A percentile compares a stretch with the other conserved stretches of the same genome.
These are phyloP conservation scores for Labrus mixtus DNA, from an alignment of 2,113 vertebrate species.

Conservation along the genomic window DNA sequence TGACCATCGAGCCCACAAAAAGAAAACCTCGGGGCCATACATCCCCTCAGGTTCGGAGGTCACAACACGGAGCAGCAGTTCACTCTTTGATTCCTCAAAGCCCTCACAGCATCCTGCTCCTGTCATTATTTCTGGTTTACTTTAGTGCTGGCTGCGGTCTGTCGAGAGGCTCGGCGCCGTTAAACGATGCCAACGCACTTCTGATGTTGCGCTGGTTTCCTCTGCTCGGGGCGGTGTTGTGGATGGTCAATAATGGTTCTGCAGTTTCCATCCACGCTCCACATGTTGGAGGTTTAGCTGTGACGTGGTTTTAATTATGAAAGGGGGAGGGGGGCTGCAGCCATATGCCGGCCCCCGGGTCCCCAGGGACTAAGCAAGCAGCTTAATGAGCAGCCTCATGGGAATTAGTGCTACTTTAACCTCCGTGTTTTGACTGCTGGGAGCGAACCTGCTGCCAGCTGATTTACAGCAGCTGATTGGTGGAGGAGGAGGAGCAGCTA, in stretches of 20 bases:
- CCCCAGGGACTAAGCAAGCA: slow-evolving; percentile 49
- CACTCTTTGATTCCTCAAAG: slow-evolving; percentile 8
- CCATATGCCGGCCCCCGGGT: slow-evolving; percentile 49
- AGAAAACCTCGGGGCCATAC: slow-evolving; percentile 22
- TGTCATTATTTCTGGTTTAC: slow-evolving; percentile 30
- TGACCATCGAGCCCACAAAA: slow-evolving; percentile 8
- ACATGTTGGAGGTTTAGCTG: slow-evolving; percentile 41
- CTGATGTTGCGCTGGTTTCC: slow-evolving; percentile 39
- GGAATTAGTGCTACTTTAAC: slow-evolving; percentile 64
- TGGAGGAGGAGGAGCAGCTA: slow-evolving; percentile 3
- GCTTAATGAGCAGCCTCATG: slow-evolving; percentile 63
- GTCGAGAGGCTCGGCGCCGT: slow-evolving; percentile 1
- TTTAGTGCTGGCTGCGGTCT: not conserved
- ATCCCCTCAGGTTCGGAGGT: slow-evolving; percentile 12
- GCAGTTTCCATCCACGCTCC: slow-evolving; percentile 35
- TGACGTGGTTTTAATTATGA: slow-evolving; percentile 53
- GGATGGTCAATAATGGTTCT: slow-evolving; percentile 35
- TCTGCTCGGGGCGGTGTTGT: slow-evolving; percentile 25
- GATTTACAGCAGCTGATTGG: slow-evolving; percentile 43
- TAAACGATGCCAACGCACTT: slow-evolving; percentile 23
- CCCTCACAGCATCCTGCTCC: not conserved
- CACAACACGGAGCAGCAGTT: slow-evolving; percentile 11
- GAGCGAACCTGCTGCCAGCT: slow-evolving; percentile 27
- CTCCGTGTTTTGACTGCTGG: slow-evolving; percentile 55
- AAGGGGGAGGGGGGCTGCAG: slow-evolving; percentile 6